Evolutionary conservation across 2,113 vertebrate genomes (phyloP).

Genomic region (Syngnathus typhle): DNA sequence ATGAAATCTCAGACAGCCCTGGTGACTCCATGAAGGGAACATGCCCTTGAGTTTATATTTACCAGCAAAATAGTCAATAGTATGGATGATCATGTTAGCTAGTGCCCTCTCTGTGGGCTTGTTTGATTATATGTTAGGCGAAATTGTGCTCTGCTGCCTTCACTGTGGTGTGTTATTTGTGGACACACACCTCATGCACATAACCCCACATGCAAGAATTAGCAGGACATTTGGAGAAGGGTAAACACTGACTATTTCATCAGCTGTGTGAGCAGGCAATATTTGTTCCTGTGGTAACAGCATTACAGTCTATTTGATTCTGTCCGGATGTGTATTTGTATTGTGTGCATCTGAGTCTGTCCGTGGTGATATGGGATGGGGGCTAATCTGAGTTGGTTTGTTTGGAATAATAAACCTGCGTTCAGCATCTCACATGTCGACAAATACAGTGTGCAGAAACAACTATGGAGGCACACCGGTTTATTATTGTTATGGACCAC

Average conservation of each 20-base stretch:
- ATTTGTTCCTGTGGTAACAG: slow-evolving; percentile 54
- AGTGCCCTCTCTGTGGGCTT: slow-evolving; percentile 17
- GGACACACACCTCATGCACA: slow-evolving; percentile 31
- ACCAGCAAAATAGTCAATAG: slow-evolving; percentile 31
- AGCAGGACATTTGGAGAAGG: slow-evolving; percentile 64
- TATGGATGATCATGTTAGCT: slow-evolving; percentile 30
- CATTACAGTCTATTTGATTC: slow-evolving; percentile 53
- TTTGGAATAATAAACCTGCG: slow-evolving; percentile 43
- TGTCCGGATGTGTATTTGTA: slow-evolving; percentile 24
- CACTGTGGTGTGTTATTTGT: slow-evolving; percentile 35
- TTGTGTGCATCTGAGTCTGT: slow-evolving; percentile 10
- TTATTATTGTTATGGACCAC: not conserved
- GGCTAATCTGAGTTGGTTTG: slow-evolving; percentile 46
- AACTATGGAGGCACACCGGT: slow-evolving; percentile 16
- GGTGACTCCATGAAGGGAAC: slow-evolving; percentile 22
- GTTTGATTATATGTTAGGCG: slow-evolving; percentile 34
- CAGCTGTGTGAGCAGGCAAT: slow-evolving; percentile 64
- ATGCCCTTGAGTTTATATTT: slow-evolving; percentile 46
- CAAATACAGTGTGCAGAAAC: slow-evolving; percentile 25
- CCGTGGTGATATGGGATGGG: slow-evolving; percentile 31
- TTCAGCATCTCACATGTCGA: slow-evolving; percentile 22
- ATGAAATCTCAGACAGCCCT: slow-evolving; percentile 26
- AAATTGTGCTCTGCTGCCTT: slow-evolving; percentile 40
- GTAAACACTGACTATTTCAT: slow-evolving; percentile 69
- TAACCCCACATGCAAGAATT: slow-evolving; percentile 41